Evolutionary conservation across 2,113 vertebrate species (phyloP).

Genomic region (Pseudorhombus dupliciocellatus): DNA sequence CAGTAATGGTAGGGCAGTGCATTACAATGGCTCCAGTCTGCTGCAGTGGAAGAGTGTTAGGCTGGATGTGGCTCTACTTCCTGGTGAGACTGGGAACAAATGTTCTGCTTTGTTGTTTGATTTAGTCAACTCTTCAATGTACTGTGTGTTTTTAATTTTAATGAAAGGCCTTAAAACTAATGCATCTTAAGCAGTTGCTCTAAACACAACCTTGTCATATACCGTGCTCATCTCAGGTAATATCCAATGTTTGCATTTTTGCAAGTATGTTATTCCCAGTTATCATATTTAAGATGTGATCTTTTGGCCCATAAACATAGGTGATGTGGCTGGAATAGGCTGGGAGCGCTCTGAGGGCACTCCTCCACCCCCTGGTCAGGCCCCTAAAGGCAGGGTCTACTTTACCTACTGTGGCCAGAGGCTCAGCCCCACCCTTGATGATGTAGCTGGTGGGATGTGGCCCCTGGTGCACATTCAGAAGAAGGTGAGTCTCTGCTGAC

Average conservation of each 20-base stretch:
- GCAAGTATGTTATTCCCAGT: neutral
- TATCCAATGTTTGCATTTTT: neutral
- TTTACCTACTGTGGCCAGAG: constrained; percentile 96
- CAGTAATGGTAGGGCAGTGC: constrained; percentile 96
- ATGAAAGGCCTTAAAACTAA: neutral
- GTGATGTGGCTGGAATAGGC: constrained; percentile 95
- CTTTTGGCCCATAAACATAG: constrained; percentile 61
- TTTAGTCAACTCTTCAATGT: neutral
- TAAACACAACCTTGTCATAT: constrained; percentile 27
- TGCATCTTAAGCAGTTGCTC: constrained; percentile 29
- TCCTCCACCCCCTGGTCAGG: constrained; percentile 94
- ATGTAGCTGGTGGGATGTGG: constrained; percentile 99
- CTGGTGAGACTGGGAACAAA: constrained; percentile 83
- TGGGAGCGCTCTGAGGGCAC: constrained; percentile 97
- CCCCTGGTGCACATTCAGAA: constrained; percentile 98
- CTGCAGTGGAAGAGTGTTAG: constrained; percentile 99
- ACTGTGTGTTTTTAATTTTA: constrained; percentile 19
- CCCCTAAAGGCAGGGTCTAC: constrained; percentile 96
- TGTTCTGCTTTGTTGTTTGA: constrained; percentile 3
- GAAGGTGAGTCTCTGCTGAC: constrained; percentile 82
- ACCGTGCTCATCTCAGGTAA: constrained; percentile 20
- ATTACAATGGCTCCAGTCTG: constrained; percentile 98
- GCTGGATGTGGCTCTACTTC: constrained; percentile 93
- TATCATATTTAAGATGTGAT: constrained; percentile 1
- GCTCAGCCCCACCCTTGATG: constrained; percentile 90